Evolutionary conservation across 2,113 vertebrate genomes (phyloP), one percentile per base, ranked within the genome.

Genomic region (Alligator mississippiensis): DNA sequence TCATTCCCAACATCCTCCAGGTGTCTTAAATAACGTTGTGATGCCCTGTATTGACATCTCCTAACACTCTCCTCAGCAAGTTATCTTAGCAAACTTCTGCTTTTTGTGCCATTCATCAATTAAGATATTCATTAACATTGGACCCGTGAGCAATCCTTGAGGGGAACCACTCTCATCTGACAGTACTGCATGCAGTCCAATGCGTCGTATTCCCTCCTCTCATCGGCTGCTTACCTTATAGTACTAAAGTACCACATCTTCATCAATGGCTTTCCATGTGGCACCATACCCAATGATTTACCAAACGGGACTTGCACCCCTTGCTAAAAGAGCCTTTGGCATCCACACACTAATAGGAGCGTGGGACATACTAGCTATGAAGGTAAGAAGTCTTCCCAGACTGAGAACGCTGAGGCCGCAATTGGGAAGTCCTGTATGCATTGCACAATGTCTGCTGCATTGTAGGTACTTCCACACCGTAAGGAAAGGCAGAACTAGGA

Each of bases 81-180:
- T 47, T 47, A 47, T 47, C 47, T 47, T 47, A 47, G 6, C 18
- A 19, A 54, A 13, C 17, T 59, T 18, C 0, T 17, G 25, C 14
- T 10, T 3, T 2, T 1, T 2, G 1, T 4, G 6, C 15, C 3
- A 8, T 47, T 47, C 47, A 47, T 47, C 47, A 47, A 9, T 47
- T 47, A 47, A 47, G 47, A 47, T 47, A 47, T 47, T 47, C 6
- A 47, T 47, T 47, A 47, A 47, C 47, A 47, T 47, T 47, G 47
- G 47, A 47, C 47, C 47, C 8, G 7, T 47, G 47, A 47, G 1
- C 4, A 75, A 3, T 77, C 30, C 30, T 70, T 91, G 59, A 68
- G 87, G 59, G n/a, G 38, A 3, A 77, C 19, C 75, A 55, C 24
- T 92, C 17, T 86, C 55, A 60, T 47, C 47, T 80, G 47, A 47